Percentiles rank a stretch among this genome's conserved stretches.
These are phyloP conservation scores for Slavum lentiscoides DNA, from an alignment of 2,888 invertebrate species.

Conservation along the genomic window DNA sequence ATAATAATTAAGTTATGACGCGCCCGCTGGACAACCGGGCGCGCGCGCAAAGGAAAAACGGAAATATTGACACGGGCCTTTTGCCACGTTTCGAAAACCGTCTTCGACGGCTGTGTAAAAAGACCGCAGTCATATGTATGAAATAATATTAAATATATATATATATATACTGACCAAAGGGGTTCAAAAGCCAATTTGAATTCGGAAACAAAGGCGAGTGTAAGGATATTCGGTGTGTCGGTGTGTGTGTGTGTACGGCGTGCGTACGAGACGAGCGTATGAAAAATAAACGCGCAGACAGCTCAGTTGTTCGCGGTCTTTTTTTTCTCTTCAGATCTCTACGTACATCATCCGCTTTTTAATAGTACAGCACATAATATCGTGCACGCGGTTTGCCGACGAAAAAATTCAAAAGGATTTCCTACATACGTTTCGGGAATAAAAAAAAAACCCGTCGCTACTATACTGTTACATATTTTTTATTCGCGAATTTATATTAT, in stretches of 20 bases:
- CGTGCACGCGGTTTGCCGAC: too few relatives aligned
- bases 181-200: conserved; percentile 41
- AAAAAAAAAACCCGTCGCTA: too few relatives aligned
- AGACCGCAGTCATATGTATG: not conserved
- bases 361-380: too few relatives aligned
- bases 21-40: conserved; percentile 26
- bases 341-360: too few relatives aligned
- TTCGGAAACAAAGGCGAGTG: conserved; percentile 7
- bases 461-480: too few relatives aligned
- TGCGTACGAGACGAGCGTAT: not conserved
- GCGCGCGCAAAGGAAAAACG: conserved; percentile 34
- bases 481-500: too few relatives aligned
- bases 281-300: not conserved
- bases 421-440: too few relatives aligned
- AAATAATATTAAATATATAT: not conserved
- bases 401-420: too few relatives aligned
- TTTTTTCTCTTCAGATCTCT: too few relatives aligned
- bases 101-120: conserved; percentile 27
- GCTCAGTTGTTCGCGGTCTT: not conserved
- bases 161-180: conserved; percentile 25
- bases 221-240: conserved; percentile 15
- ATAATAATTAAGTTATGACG: conserved; percentile 40
- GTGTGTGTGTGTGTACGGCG: not conserved
- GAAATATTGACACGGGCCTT: conserved; percentile 50
- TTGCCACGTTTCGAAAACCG: conserved; percentile 52